phyloP scores from a whole-genome alignment of 2,888 invertebrate genomes.

The Frankliniella fusca region DNA sequence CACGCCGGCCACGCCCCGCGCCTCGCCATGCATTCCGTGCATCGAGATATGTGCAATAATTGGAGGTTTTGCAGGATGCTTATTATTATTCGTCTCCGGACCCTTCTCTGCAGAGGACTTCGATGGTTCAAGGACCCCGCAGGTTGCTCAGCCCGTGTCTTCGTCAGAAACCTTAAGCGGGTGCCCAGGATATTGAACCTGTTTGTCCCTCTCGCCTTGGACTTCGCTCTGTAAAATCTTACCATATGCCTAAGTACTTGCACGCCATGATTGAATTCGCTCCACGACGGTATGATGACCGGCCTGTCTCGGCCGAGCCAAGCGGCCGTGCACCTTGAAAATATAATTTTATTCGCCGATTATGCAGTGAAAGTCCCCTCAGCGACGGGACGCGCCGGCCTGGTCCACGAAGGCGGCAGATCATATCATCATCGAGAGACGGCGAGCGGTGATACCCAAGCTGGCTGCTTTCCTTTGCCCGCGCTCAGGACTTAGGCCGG shows the following conservation, averaged over 20 bases:
- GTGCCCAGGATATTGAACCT: too few relatives aligned
- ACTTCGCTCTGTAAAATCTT: too few relatives aligned
- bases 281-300: too few relatives aligned
- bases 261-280: too few relatives aligned
- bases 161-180: too few relatives aligned
- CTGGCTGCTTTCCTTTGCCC: too few relatives aligned
- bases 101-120: too few relatives aligned
- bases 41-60: conserved; percentile 10
- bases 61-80: neutral
- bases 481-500: too few relatives aligned
- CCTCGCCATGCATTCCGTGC: neutral
- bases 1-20: neutral
- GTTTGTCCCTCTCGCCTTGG: neutral
- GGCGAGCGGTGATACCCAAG: neutral
- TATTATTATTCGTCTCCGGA: neutral
- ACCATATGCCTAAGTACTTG: too few relatives aligned
- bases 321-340: neutral
- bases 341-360: conserved; percentile 6
- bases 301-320: too few relatives aligned
- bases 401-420: neutral
- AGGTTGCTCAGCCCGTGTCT: neutral
- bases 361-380: conserved; percentile 15
- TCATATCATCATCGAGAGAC: neutral
- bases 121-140: neutral
- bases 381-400: neutral